Base-by-base conservation (phyloP, 2,797 vertebrate genomes). In the Eulemur mongoz region DNA sequence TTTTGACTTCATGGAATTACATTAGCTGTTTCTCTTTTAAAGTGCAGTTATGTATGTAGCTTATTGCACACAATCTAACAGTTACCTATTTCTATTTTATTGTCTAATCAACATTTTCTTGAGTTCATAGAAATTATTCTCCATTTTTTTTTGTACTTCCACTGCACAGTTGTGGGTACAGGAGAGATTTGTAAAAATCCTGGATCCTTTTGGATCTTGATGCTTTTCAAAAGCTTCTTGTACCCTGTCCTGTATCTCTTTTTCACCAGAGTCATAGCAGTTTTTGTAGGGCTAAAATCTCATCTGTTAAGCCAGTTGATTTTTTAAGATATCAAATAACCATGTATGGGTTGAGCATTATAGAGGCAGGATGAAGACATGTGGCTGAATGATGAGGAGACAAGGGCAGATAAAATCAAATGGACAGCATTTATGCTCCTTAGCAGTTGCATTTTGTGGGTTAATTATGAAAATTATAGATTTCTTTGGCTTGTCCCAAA, bases 391-490 rank as follows among this genome's bases (percentile, higher is more conserved):
- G 57, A 69, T 43, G 35, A 91, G 23, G 23, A 70, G n/a, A 38
- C 20, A 83, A 61, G 14, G 6, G 17, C 38, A 18, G 40, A 7
- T 48, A 59, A 61, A 95, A 70, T 52, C 10, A 94, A 89, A 97
- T 32, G 10, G 35, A 80, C 14, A 43, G 15, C 30, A 70, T 91
- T 92, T 94, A 43, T 95, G 69, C 10, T 76, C 11, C 48, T 96
- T 65, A 79, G 23, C 67, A 75, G 65, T 50, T 89, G 15, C 50
- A 63, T 95, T 93, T 96, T 96, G 63, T 93, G 82, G 20, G 40
- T 82, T 95, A 95, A 93, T 95, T 94, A 75, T 95, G 76, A 93
- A 96, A 96, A 90, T 12, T 50, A 63, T 88, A 43, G 38, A 85
- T 89, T 92, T 38, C 80, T 91, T 89, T 96, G 59, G 8, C n/a